Percentiles rank a stretch among this genome's conserved stretches.
Evolutionary conservation across 37 sponge, comb jelly and placozoan species (phyloP).

Genomic region (Aplysina aerophoba): DNA sequence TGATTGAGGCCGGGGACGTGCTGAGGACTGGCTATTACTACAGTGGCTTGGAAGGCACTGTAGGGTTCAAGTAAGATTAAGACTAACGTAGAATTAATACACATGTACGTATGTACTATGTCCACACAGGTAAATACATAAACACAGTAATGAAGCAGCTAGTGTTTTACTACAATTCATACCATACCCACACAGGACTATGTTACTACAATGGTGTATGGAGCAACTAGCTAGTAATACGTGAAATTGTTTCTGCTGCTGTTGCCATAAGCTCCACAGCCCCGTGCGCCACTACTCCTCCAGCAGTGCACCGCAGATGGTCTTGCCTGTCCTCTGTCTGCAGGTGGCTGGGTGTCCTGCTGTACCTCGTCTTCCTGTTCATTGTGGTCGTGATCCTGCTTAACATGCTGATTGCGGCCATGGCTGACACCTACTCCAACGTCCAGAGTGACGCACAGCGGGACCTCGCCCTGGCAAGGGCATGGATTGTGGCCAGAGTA

Average conservation of each 20-base stretch:
- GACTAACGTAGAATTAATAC: no score
- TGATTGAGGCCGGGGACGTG: slow-evolving; percentile 49
- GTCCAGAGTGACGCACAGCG: slow-evolving; percentile 82
- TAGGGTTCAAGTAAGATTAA: slow-evolving; percentile 34
- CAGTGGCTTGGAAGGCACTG: background rate
- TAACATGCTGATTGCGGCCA: slow-evolving; percentile 80
- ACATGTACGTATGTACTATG: no score
- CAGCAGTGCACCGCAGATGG: no score
- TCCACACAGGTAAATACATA: no score
- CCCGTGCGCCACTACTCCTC: no score
- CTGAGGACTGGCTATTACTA: slow-evolving; percentile 26
- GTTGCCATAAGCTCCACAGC: no score
- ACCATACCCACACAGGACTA: no score
- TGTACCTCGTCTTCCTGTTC: slow-evolving; percentile 65
- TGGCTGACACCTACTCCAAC: slow-evolving; percentile 74
- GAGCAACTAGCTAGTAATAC: no score
- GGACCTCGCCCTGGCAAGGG: slow-evolving; percentile 63
- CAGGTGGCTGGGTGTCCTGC: slow-evolving; percentile 71
- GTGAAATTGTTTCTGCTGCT: no score
- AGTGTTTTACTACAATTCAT: no score
- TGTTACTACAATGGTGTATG: no score
- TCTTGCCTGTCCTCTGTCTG: background rate
- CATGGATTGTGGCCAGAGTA: slow-evolving; percentile 73
- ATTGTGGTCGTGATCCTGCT: slow-evolving; percentile 72
- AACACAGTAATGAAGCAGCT: no score